Evolutionary conservation across 2,888 invertebrate species (phyloP), one percentile per base, ranked within the genome.

Genomic region (Ochropleura plecta): DNA sequence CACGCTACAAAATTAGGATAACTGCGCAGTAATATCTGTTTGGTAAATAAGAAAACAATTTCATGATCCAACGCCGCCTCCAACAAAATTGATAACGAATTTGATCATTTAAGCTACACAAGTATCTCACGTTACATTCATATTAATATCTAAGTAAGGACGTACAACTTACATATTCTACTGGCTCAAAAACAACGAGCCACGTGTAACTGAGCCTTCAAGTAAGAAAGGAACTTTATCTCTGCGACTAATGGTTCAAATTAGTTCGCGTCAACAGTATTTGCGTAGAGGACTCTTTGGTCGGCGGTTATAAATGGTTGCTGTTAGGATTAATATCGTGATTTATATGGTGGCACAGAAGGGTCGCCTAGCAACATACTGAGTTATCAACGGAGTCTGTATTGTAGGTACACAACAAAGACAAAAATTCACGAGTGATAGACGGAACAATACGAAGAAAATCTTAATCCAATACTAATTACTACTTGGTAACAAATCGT

Each of bases 41-140:
- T 40, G n/a, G 20, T 12, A 16, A 48, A 57, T 9, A 12, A 59
- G 49, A 66, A 72, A 44, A 18, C 14, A 60, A 66, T 59, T 51
- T 69, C 16, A 8, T 48, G 20, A 51, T 70, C 16, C n/a, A 3
- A 46, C 57, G 7, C 30, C 40, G n/a, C 48, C 42, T 62, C 53
- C 40, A 40, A 55, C 48, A 16, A 76, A 73, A 78, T 73, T 78
- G 70, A 73, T 83, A 78, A 69, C 71, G 53, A 73, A 78, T 79
- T 79, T 73, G 78, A 83, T 82, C 71, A 84, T 74, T 70, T 76
- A 67, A 60, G 71, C 78, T 48, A 71, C 76, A 74, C 74, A 78
- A 78, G 78, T 79, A 83, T 69, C 75, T 83, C 67, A 76, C 73
- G 71, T 72, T 68, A 69, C 79, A 84, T 85, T 83, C 78, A 88